These are phyloP conservation scores for Scaptomyza caliginosa DNA, from an alignment of 2,888 invertebrate genomes.

Conservation along the genomic window DNA sequence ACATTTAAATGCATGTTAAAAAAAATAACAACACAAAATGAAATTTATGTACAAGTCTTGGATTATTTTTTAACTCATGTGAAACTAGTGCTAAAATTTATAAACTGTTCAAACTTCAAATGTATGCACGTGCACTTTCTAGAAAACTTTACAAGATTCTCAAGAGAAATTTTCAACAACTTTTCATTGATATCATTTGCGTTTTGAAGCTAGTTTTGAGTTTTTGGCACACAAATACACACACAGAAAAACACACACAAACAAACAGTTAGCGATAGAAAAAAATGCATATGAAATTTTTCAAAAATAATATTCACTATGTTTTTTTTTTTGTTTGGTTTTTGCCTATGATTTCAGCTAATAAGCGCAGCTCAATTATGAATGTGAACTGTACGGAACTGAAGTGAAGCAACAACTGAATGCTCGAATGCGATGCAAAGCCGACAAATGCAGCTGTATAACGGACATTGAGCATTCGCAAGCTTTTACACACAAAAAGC, in stretches of 20 bases:
- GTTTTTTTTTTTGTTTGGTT: neutral
- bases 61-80: neutral
- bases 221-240: neutral
- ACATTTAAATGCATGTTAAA: neutral
- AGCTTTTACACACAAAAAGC: slow-evolving; percentile 34
- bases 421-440: slow-evolving; percentile 46
- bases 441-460: slow-evolving; percentile 52
- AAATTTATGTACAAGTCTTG: neutral
- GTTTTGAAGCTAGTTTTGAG: neutral
- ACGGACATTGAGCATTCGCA: slow-evolving; percentile 16
- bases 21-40: neutral
- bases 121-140: neutral
- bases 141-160: neutral
- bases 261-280: neutral
- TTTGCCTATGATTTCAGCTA: neutral
- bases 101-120: neutral
- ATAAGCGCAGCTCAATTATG: slow-evolving; percentile 22
- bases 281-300: neutral
- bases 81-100: neutral
- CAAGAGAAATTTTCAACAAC: neutral
- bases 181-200: neutral
- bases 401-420: slow-evolving; percentile 77
- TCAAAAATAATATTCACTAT: slow-evolving; percentile 8
- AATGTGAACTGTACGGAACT: slow-evolving; percentile 64
- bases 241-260: neutral